Percentiles rank a stretch among this genome's conserved stretches.
Evolutionary conservation across 2,888 invertebrate species (phyloP).

Genomic region (Heteromyza rotundicornis): DNA sequence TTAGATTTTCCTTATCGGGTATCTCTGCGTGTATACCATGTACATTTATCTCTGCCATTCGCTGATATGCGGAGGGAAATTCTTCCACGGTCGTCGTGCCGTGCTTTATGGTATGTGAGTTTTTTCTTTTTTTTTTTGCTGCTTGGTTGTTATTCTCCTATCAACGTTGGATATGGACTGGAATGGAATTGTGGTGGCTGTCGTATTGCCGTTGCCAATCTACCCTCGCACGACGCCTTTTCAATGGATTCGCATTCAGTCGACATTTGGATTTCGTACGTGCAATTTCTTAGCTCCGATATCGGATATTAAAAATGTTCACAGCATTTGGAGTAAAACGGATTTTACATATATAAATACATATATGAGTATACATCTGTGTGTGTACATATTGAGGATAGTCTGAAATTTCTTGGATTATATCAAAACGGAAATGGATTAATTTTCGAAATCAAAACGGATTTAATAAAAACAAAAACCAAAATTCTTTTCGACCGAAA

Average conservation of each 20-base stretch:
- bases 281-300: constrained; percentile 49
- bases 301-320: constrained; percentile 4
- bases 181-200: not conserved
- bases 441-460: too few species aligned
- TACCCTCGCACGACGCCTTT: constrained; percentile 46
- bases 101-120: not conserved
- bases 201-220: constrained; percentile 28
- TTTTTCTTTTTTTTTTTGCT: constrained; percentile 2
- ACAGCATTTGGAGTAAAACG: too few species aligned
- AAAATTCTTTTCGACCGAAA: not conserved
- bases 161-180: not conserved
- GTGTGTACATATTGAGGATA: too few species aligned
- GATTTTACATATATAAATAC: too few species aligned
- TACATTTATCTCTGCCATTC: not conserved
- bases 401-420: too few species aligned
- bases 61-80: not conserved
- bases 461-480: too few species aligned
- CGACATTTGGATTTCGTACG: constrained; percentile 62
- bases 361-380: too few species aligned
- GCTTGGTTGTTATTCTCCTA: not conserved
- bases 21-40: not conserved
- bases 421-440: too few species aligned
- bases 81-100: not conserved
- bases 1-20: not conserved
- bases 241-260: constrained; percentile 56